Evolutionary conservation across 2,113 vertebrate genomes (phyloP).

Genomic region (Sylvietta virens): DNA sequence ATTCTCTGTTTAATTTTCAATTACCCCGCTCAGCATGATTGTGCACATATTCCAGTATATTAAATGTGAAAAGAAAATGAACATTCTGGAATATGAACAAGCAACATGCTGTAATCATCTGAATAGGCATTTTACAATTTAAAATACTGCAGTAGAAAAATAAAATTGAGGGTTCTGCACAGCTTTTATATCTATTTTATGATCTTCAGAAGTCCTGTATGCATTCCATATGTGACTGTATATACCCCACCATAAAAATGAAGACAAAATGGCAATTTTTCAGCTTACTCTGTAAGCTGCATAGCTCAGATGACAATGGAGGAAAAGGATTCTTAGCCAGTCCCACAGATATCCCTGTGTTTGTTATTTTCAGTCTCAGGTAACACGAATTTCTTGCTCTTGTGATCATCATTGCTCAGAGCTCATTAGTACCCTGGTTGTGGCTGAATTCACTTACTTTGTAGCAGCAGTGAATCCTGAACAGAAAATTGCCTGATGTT

Average conservation of each 20-base stretch:
- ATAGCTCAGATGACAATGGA: not conserved
- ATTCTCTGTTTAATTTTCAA: conserved; percentile 18
- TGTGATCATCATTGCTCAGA: not conserved
- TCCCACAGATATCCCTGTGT: not conserved
- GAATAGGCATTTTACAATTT: not conserved
- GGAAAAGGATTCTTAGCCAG: not conserved
- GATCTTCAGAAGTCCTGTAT: not conserved
- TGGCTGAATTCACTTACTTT: not conserved
- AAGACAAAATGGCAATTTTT: not conserved
- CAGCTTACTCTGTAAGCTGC: not conserved
- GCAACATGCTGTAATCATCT: not conserved
- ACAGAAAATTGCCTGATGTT: not conserved
- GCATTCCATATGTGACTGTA: not conserved
- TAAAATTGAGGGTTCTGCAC: not conserved
- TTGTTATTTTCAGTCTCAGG: accelerated
- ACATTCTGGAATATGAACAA: not conserved
- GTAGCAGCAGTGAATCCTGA: not conserved
- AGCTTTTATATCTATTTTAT: not conserved
- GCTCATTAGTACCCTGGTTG: not conserved
- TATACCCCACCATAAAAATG: not conserved
- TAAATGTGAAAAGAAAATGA: not conserved
- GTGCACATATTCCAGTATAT: not conserved
- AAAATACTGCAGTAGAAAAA: not conserved
- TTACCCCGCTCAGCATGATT: not conserved
- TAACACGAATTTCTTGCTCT: not conserved